phyloP scores from a whole-genome alignment of 2,113 vertebrate genomes.

The Ameiurus melas region DNA sequence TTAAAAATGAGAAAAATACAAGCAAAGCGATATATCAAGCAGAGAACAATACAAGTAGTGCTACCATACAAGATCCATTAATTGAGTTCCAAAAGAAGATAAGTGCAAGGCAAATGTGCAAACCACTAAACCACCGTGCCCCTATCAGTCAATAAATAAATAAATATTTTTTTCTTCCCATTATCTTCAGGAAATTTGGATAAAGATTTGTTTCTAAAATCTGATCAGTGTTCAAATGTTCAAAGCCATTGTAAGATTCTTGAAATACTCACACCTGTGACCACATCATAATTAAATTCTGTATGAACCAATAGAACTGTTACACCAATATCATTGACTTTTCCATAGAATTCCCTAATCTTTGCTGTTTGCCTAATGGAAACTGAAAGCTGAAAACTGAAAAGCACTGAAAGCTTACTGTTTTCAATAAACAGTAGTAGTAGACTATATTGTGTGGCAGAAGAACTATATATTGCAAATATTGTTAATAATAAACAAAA shows the following conservation, averaged over 20 bases:
- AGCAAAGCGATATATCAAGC: too few species aligned
- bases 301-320: neutral
- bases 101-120: too few species aligned
- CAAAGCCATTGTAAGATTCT: neutral
- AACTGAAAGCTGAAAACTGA: too few species aligned
- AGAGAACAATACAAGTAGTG: too few species aligned
- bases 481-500: neutral
- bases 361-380: neutral
- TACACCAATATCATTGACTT: neutral
- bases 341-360: neutral
- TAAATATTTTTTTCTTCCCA: too few species aligned
- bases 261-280: neutral
- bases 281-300: neutral
- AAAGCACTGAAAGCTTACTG: neutral
- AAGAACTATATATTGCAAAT: neutral
- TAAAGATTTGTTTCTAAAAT: neutral
- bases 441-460: neutral
- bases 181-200: too few species aligned
- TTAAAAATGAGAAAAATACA: too few species aligned
- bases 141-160: too few species aligned
- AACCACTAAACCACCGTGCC: too few species aligned
- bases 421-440: neutral
- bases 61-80: too few species aligned
- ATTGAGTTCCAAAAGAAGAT: too few species aligned
- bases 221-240: too few species aligned